phyloP scores from a whole-genome alignment of 2,797 vertebrate species.

The Hyperoplus immaculatus region DNA sequence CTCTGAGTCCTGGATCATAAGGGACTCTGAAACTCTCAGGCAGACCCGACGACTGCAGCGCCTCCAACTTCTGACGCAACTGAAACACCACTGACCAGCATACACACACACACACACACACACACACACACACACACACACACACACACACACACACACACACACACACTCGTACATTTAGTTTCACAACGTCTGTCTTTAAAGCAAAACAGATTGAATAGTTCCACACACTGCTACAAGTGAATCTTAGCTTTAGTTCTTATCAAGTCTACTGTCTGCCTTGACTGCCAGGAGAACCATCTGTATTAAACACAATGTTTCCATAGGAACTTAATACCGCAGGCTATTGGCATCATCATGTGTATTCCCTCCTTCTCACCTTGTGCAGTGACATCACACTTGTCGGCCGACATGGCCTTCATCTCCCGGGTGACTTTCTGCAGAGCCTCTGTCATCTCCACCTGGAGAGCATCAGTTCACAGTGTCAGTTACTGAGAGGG shows the following conservation, averaged over 20 bases:
- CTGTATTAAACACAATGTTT: not conserved
- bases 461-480: conserved; percentile 65
- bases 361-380: conserved; percentile 79
- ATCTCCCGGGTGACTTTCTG: conserved; percentile 96
- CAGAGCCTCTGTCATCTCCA: conserved; percentile 93
- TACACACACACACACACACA: not conserved
- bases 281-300: not conserved
- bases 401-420: conserved; percentile 94
- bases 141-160: conserved; percentile 1
- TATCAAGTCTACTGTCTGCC: not conserved
- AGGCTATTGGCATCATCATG: too few relatives aligned
- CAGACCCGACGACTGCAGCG: conserved; percentile 89
- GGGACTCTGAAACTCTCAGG: conserved; percentile 95
- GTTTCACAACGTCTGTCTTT: not conserved
- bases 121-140: conserved; percentile 2
- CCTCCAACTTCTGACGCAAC: conserved; percentile 96
- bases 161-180: not conserved
- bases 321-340: too few relatives aligned
- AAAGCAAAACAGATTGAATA: not conserved
- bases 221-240: not conserved
- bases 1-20: conserved; percentile 95
- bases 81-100: conserved; percentile 90
- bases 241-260: not conserved
- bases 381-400: conserved; percentile 95
- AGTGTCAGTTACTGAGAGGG: not conserved